Percentiles rank a stretch among this genome's conserved stretches.
Conservation (phyloP, 2,113 vertebrate genomes). For the Etheostoma spectabile region DNA sequence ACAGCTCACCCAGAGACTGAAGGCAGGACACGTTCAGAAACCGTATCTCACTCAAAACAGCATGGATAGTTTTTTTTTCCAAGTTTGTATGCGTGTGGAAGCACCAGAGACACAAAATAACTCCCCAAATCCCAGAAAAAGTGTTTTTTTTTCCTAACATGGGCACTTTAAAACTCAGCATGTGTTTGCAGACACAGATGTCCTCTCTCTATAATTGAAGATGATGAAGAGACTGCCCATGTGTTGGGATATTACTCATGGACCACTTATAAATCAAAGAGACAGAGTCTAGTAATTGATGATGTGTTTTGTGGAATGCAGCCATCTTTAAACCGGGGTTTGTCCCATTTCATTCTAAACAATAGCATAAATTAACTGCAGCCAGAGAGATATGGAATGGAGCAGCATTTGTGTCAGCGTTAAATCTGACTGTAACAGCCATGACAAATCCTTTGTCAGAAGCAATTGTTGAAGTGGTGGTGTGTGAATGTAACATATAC, state of each 20-base stretch:
- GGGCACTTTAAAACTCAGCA: not conserved
- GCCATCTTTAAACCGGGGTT: conserved; percentile 28
- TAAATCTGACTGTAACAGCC: conserved; percentile 40
- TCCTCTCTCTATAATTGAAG: conserved; percentile 61
- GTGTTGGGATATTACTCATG: conserved; percentile 54
- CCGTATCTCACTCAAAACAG: too few relatives aligned
- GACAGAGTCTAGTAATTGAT: conserved; percentile 58
- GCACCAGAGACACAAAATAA: too few relatives aligned
- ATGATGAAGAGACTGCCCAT: conserved; percentile 63
- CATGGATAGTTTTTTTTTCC: too few relatives aligned
- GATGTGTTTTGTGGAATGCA: conserved; percentile 38
- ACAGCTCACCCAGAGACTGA: too few relatives aligned
- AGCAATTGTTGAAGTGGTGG: conserved; percentile 10
- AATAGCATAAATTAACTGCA: conserved; percentile 25
- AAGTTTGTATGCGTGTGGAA: too few relatives aligned
- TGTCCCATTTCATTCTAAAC: conserved; percentile 19
- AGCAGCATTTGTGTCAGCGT: conserved; percentile 9
- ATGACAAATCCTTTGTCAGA: conserved; percentile 34
- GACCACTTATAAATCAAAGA: conserved; percentile 67
- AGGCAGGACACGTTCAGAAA: too few relatives aligned
- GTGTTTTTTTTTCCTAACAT: too few relatives aligned
- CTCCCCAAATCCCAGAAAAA: too few relatives aligned
- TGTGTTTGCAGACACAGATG: conserved; percentile 64
- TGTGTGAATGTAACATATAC: conserved; percentile 19
- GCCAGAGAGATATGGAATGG: conserved; percentile 5